Conservation (phyloP, 2,113 vertebrate genomes). For the Sinocyclocheilus maitianheensis region DNA sequence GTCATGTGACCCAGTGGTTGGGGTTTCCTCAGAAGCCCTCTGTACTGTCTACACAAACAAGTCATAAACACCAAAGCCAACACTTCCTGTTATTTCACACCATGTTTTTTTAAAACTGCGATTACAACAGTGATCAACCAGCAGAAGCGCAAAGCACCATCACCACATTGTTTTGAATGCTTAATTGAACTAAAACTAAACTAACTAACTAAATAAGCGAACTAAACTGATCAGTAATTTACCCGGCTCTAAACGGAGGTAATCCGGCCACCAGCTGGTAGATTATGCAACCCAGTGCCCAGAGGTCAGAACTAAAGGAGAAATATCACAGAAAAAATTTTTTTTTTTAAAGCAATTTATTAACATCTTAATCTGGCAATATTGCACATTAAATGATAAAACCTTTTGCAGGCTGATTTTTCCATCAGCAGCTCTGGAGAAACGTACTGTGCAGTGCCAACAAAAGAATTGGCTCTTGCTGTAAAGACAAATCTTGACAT, state of each 20-base stretch:
- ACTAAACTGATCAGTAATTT: slow-evolving; percentile 61
- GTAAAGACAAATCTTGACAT: slow-evolving; percentile 52
- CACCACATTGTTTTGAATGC: neutral
- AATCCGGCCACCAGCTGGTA: slow-evolving; percentile 88
- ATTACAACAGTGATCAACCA: slow-evolving; percentile 33
- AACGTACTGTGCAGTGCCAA: slow-evolving; percentile 67
- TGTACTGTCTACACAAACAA: slow-evolving; percentile 56
- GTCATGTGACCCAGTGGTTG: slow-evolving; percentile 49
- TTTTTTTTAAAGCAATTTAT: neutral
- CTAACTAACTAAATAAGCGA: no score
- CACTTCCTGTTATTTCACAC: slow-evolving; percentile 64
- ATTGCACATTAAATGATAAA: neutral
- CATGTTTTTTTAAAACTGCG: slow-evolving; percentile 39
- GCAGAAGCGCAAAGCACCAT: neutral
- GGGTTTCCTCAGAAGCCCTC: slow-evolving; percentile 46
- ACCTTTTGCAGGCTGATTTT: slow-evolving; percentile 83
- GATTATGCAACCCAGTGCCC: slow-evolving; percentile 88
- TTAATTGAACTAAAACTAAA: neutral
- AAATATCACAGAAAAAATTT: neutral
- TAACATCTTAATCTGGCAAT: neutral
- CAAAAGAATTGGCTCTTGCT: slow-evolving; percentile 97
- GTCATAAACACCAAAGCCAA: slow-evolving; percentile 57
- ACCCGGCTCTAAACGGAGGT: slow-evolving; percentile 87
- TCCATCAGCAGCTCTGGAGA: slow-evolving; percentile 92
- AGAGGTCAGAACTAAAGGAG: slow-evolving; percentile 85